Conservation (phyloP, 2,797 vertebrate genomes). For the Fundulus diaphanus region DNA sequence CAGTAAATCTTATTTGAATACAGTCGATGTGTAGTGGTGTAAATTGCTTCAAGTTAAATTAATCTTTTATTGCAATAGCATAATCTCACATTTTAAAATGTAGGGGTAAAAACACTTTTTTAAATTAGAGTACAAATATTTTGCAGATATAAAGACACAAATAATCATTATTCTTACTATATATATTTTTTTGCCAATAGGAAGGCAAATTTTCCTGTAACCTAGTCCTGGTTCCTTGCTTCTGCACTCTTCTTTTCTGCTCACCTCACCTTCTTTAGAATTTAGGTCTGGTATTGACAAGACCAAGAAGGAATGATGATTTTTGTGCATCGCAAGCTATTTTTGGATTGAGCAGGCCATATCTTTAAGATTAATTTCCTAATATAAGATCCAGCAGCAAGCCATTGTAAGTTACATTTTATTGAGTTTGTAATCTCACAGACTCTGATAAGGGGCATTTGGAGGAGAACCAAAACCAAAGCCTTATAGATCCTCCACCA, state of each 20-base stretch:
- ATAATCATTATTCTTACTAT: no score
- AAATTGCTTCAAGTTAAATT: background rate
- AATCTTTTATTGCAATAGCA: background rate
- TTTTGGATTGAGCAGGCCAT: background rate
- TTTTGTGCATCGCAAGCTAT: background rate
- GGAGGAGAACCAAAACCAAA: no score
- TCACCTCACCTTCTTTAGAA: background rate
- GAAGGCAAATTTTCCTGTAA: background rate
- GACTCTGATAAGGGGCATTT: no score
- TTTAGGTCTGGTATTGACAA: background rate
- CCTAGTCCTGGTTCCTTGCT: background rate
- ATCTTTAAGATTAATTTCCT: no score
- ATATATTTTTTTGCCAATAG: background rate
- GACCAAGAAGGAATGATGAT: background rate
- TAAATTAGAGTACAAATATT: background rate
- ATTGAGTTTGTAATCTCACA: no score
- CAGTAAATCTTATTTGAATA: background rate
- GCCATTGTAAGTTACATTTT: no score
- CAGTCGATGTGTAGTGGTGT: background rate
- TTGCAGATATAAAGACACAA: background rate
- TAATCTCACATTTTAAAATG: background rate
- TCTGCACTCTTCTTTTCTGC: background rate
- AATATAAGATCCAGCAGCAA: no score
- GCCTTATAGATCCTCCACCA: no score
- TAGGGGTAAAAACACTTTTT: background rate